Base-by-base conservation (phyloP, 2,888 invertebrate genomes). In the Scaptomyza caliginosa region DNA sequence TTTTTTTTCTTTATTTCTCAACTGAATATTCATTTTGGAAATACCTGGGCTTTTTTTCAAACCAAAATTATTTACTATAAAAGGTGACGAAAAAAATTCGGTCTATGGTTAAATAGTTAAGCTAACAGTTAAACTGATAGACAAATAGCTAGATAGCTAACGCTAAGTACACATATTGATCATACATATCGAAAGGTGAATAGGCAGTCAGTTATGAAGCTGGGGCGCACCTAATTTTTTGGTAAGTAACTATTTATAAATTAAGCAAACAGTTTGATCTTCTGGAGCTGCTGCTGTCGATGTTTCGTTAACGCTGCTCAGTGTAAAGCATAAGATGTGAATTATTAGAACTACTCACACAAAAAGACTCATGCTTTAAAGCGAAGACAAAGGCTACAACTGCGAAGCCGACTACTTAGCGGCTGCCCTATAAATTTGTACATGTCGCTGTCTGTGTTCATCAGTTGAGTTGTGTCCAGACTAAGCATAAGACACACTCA, bases 371-470 rank as follows among this genome's bases (percentile, higher is more conserved):
- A 17, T 24, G 16, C 6, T 10, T 13, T 13, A 10, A 6, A 23
- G 34, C 23, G 2, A 19, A 24, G 19, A 13, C 16, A 50, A 39
- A 21, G 40, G 16, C 32, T 24, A 19, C 10, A 19, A 32, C 19
- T 13, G 19, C 36, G 45, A 36, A 13, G 55, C 11, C 21, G 56
- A 34, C 70, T 28, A 56, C 55, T 63, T 63, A n/a, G 39, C 45
- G 62, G 73, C 69, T 79, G 72, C 83, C 68, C 80, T 89, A 89
- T 89, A 89, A 89, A 89, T 89, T 88, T 87, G 84, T 87, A 86
- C 74, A 84, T 77, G 74, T 52, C 64, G 66, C 26, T 57, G 66
- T 60, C 59, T 68, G 74, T 70, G 72, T 65, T 58, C 62, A 89
- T 88, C 89, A 89, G 89, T 89, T 88, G 77, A 76, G 77, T 73